Conservation (phyloP, 1,140 invertebrate genomes). For the Reticulitermes speratus region DNA sequence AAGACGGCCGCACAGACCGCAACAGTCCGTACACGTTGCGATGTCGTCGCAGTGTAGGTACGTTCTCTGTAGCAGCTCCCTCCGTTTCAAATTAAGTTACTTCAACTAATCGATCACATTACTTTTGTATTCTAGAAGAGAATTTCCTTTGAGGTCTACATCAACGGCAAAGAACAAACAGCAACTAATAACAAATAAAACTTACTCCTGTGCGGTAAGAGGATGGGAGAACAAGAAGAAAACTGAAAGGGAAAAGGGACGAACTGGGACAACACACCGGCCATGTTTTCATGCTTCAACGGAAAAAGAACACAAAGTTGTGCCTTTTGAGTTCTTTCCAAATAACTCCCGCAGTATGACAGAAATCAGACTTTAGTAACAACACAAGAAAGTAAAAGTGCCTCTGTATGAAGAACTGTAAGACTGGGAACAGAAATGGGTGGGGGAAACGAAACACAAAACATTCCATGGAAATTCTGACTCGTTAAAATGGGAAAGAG, state of each 20-base stretch:
- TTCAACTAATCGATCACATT: conserved; percentile 6
- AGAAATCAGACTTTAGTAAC: conserved; percentile 9
- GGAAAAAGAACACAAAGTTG: conserved; percentile 4
- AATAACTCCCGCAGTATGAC: not conserved
- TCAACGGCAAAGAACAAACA: not conserved
- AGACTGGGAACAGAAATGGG: not conserved
- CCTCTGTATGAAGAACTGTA: not conserved
- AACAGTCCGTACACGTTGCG: too few relatives aligned
- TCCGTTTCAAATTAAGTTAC: not conserved
- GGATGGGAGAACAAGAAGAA: not conserved
- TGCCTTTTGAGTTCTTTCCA: conserved; percentile 6
- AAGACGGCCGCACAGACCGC: too few relatives aligned
- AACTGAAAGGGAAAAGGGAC: not conserved
- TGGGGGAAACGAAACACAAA: not conserved
- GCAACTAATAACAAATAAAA: conserved; percentile 20
- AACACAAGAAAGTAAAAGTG: conserved; percentile 7
- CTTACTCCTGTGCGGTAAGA: not conserved
- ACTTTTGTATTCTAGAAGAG: conserved; percentile 12
- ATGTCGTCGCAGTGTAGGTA: too few relatives aligned
- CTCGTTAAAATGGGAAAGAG: not conserved
- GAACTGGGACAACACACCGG: conserved; percentile 1
- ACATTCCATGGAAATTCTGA: not conserved
- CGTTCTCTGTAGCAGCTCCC: not conserved
- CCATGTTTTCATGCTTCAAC: conserved; percentile 6
- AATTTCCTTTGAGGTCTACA: conserved; percentile 10